Evolutionary conservation across 1,140 invertebrate genomes (phyloP).

Genomic region (Mylabris phalerata): DNA sequence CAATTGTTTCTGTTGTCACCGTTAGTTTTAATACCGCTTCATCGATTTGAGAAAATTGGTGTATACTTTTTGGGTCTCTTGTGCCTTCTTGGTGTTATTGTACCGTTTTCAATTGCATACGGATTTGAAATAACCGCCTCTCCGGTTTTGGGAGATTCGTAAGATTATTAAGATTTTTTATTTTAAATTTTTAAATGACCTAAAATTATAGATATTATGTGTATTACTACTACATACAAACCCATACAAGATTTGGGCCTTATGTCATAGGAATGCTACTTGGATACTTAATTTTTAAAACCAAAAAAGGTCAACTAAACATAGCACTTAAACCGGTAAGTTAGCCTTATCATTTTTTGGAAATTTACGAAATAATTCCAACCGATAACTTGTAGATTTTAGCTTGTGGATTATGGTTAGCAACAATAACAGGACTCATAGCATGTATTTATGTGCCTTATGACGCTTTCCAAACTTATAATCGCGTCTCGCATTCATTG

Average conservation of each 20-base stretch:
- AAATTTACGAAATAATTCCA: too few relatives aligned
- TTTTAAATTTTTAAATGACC: too few relatives aligned
- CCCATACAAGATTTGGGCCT: constrained; percentile 46
- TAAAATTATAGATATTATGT: background rate
- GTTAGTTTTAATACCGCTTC: too few relatives aligned
- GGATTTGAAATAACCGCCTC: background rate
- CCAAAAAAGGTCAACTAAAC: background rate
- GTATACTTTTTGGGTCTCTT: background rate
- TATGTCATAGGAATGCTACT: constrained; percentile 52
- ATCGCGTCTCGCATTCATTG: constrained; percentile 36
- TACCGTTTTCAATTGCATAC: constrained; percentile 7
- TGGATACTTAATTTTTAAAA: constrained; percentile 41
- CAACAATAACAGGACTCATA: background rate
- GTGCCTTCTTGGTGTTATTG: constrained; percentile 4
- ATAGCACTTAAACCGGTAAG: too few relatives aligned
- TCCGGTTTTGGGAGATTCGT: too few relatives aligned
- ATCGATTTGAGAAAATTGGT: too few relatives aligned
- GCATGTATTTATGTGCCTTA: constrained; percentile 2
- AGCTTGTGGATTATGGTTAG: background rate
- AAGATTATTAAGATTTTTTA: too few relatives aligned
- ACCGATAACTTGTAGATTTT: background rate
- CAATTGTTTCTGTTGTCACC: too few relatives aligned
- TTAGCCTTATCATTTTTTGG: too few relatives aligned
- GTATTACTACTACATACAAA: constrained; percentile 29
- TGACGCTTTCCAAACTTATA: background rate